Percentiles rank a stretch among this genome's conserved stretches.
phyloP scores from a whole-genome alignment of 2,113 vertebrate species.

The Butastur rufipennis region DNA sequence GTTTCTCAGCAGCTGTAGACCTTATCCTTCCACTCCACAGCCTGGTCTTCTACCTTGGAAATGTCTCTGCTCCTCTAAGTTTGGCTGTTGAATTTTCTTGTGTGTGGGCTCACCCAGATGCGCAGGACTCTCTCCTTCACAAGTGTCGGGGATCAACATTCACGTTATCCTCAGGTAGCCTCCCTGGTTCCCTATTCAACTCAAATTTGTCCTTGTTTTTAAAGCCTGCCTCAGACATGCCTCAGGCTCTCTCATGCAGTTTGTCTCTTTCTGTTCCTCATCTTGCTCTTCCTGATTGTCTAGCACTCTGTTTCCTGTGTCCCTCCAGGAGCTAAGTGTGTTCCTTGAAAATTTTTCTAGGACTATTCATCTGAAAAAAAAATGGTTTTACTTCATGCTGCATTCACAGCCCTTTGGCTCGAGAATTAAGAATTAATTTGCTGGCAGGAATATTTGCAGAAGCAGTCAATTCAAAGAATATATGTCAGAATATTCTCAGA shows the following conservation, averaged over 20 bases:
- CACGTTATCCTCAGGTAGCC: neutral
- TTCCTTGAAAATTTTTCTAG: neutral
- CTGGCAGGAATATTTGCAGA: neutral
- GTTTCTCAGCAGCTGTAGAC: neutral
- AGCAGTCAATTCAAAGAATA: neutral
- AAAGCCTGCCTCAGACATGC: neutral
- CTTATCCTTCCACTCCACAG: neutral
- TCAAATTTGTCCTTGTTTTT: neutral
- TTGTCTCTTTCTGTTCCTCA: neutral
- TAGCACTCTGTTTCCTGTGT: neutral
- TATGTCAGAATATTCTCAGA: neutral
- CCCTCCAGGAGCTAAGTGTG: neutral
- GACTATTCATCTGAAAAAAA: neutral
- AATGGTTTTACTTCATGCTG: neutral
- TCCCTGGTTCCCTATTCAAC: neutral
- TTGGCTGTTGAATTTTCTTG: neutral
- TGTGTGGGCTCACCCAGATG: neutral
- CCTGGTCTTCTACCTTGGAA: neutral
- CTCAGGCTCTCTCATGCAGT: neutral
- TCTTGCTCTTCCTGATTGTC: neutral
- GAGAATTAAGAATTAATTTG: neutral
- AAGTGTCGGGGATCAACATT: neutral
- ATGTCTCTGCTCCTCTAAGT: neutral
- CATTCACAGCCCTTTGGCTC: neutral
- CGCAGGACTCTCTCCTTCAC: neutral